A percentile compares a stretch with the other conserved stretches of the same genome.
These are phyloP conservation scores for Gorsachius magnificus DNA, from an alignment of 2,797 vertebrate species.

Conservation along the genomic window DNA sequence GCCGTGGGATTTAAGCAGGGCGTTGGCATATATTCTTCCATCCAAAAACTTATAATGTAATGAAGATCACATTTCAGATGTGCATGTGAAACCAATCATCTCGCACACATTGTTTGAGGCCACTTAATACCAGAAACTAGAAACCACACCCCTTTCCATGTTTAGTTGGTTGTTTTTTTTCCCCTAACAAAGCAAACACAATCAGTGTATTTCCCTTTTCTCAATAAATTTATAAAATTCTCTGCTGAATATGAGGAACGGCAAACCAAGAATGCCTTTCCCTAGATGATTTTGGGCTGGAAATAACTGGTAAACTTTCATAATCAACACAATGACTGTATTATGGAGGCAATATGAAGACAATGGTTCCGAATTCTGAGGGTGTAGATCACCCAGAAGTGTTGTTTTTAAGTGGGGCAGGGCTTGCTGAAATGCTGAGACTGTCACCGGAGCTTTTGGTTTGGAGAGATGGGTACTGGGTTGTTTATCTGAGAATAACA, in stretches of 20 bases:
- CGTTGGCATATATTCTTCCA: neutral
- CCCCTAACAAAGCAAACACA: neutral
- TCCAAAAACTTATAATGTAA: neutral
- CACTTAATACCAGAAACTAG: slow-evolving; percentile 30
- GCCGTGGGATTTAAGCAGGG: neutral
- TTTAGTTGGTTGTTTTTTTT: neutral
- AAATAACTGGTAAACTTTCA: neutral
- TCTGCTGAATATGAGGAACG: neutral
- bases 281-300: neutral
- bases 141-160: neutral
- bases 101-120: neutral
- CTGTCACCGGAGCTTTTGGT: neutral
- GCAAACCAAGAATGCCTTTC: neutral
- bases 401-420: neutral
- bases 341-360: neutral
- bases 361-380: neutral
- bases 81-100: neutral
- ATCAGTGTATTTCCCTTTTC: neutral
- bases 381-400: neutral
- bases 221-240: neutral
- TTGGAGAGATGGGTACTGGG: neutral
- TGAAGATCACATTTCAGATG: slow-evolving; percentile 17
- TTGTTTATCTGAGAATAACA: neutral
- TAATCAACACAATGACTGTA: neutral
- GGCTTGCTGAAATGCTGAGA: neutral